Percentiles rank a stretch among this genome's conserved stretches.
Conservation (phyloP, 2,888 invertebrate genomes). For the Synanthedon formicaeformis region DNA sequence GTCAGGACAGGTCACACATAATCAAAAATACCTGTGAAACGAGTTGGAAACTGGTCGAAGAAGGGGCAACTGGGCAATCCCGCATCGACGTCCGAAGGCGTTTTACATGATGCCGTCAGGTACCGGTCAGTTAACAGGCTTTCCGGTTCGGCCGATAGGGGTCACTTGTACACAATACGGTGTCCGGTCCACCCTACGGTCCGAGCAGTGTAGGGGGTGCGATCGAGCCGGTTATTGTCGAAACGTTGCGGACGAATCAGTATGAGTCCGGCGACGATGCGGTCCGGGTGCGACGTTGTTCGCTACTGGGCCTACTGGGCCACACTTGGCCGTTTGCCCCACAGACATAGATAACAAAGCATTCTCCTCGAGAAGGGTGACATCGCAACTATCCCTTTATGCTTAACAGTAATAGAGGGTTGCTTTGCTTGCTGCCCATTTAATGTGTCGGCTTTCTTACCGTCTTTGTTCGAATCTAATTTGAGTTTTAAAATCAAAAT, state of each 20-base stretch:
- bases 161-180: slow-evolving; percentile 55
- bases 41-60: slow-evolving; percentile 41
- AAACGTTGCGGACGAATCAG: slow-evolving; percentile 16
- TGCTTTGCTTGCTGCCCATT: slow-evolving; percentile 32
- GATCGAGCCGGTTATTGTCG: slow-evolving; percentile 31
- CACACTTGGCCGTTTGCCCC: slow-evolving; percentile 20
- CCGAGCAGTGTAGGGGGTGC: slow-evolving; percentile 23
- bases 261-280: slow-evolving; percentile 46
- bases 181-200: slow-evolving; percentile 35
- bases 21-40: slow-evolving; percentile 56
- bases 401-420: slow-evolving; percentile 40
- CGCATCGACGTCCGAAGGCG: slow-evolving; percentile 52
- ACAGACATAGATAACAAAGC: slow-evolving; percentile 37
- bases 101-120: slow-evolving; percentile 51
- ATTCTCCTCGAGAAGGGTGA: slow-evolving; percentile 57
- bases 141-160: slow-evolving; percentile 44
- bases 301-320: slow-evolving; percentile 45
- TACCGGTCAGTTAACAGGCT: slow-evolving; percentile 47
- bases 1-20: slow-evolving; percentile 9
- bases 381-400: slow-evolving; percentile 53
- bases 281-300: slow-evolving; percentile 57
- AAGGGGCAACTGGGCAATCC: slow-evolving; percentile 53
- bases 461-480: not conserved
- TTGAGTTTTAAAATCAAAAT: no score
- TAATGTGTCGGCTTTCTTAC: slow-evolving; percentile 14